A percentile compares a stretch with the other conserved stretches of the same genome.
Conservation (phyloP, 2,113 vertebrate genomes). For the Plecotus auritus region DNA sequence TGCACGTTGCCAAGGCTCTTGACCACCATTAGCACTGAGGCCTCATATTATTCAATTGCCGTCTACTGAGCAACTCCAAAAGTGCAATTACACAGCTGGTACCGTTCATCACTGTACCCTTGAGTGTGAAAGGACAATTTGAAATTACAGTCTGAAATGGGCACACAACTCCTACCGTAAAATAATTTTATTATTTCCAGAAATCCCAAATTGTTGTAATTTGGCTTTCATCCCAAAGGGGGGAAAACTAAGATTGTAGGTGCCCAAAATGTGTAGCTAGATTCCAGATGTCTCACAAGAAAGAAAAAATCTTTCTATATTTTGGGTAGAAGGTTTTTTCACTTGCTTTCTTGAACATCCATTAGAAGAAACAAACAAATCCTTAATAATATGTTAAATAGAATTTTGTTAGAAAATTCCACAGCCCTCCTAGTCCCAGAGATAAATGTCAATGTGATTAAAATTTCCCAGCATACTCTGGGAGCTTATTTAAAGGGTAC, state of each 20-base stretch:
- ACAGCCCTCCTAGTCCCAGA: not conserved
- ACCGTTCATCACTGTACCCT: conserved; percentile 19
- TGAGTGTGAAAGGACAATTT: conserved; percentile 50
- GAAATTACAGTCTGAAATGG: conserved; percentile 53
- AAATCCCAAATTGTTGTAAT: conserved; percentile 57
- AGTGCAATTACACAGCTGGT: conserved; percentile 15
- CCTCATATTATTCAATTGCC: not conserved
- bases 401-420: not conserved
- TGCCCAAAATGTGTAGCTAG: conserved; percentile 25
- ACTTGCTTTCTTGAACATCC: not conserved
- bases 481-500: not conserved
- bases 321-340: not conserved
- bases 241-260: not conserved
- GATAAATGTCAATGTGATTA: not conserved
- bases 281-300: conserved; percentile 43
- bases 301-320: not conserved
- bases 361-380: not conserved
- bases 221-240: conserved; percentile 41
- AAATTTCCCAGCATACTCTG: not conserved
- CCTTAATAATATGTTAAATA: not conserved
- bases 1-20: not conserved
- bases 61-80: not conserved
- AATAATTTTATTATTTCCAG: conserved; percentile 64
- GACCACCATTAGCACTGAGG: not conserved
- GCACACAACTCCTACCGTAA: conserved; percentile 50